Percentiles rank a stretch among this genome's conserved stretches.
Evolutionary conservation across 2,888 invertebrate genomes (phyloP).

Genomic region (Diabrotica balteata): DNA sequence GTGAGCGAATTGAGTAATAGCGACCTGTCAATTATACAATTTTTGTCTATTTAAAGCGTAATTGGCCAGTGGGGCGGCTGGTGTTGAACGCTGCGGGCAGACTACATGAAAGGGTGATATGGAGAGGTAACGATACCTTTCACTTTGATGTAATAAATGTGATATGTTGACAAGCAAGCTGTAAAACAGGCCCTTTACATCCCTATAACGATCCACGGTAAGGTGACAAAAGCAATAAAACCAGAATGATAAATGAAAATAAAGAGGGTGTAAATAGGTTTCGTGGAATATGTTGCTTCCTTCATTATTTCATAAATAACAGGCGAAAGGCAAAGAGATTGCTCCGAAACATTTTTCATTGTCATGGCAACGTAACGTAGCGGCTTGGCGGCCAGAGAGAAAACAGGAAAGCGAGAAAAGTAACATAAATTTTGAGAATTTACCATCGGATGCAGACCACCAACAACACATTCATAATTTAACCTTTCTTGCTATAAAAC

Average conservation of each 20-base stretch:
- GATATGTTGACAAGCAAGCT: slow-evolving; percentile 1
- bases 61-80: too few species aligned
- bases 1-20: too few species aligned
- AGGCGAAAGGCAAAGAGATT: slow-evolving; percentile 34
- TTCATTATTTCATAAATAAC: slow-evolving; percentile 49
- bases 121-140: neutral
- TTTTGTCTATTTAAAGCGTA: too few species aligned
- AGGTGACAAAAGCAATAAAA: slow-evolving; percentile 25
- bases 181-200: neutral
- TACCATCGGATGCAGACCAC: slow-evolving; percentile 47
- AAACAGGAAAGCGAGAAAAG: slow-evolving; percentile 46
- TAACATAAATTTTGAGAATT: slow-evolving; percentile 47
- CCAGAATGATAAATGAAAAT: slow-evolving; percentile 36
- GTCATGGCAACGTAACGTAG: slow-evolving; percentile 33
- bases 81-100: neutral
- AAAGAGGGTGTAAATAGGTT: slow-evolving; percentile 38
- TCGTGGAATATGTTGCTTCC: slow-evolving; percentile 41
- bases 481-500: slow-evolving; percentile 34
- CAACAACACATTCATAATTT: slow-evolving; percentile 46
- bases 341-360: slow-evolving; percentile 46
- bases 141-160: slow-evolving; percentile 9
- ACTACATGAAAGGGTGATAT: neutral
- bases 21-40: too few species aligned
- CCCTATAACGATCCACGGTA: neutral
- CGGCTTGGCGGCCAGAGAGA: slow-evolving; percentile 35